A percentile compares a stretch with the other conserved stretches of the same genome.
phyloP scores from a whole-genome alignment of 2,797 vertebrate species.

The Amblyopsis hoosieri region DNA sequence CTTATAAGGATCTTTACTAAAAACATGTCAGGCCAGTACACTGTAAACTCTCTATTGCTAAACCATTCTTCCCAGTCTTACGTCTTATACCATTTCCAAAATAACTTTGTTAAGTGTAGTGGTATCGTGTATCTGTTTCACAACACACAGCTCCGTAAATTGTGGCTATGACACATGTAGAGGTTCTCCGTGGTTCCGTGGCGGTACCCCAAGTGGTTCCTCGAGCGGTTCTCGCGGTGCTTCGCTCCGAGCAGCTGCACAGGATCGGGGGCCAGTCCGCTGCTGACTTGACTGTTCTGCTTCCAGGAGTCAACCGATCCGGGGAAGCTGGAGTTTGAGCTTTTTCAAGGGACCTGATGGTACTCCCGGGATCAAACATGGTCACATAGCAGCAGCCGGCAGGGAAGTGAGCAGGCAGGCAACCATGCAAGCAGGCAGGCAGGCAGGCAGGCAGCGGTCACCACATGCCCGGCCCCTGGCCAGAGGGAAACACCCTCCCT shows the following conservation, averaged over 20 bases:
- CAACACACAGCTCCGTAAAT: constrained; percentile 80
- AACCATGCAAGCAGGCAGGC: constrained; percentile 33
- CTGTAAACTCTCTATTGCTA: constrained; percentile 52
- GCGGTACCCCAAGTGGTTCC: constrained; percentile 68
- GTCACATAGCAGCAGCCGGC: constrained; percentile 48
- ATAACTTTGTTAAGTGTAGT: constrained; percentile 76
- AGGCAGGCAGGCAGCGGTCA: constrained; percentile 65
- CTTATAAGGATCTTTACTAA: constrained; percentile 20
- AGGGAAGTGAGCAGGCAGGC: neutral
- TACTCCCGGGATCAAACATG: constrained; percentile 76
- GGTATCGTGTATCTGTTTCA: constrained; percentile 79
- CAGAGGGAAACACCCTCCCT: constrained; percentile 81
- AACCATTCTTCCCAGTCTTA: constrained; percentile 44
- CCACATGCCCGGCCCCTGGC: constrained; percentile 72
- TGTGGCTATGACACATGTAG: constrained; percentile 82
- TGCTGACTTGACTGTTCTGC: constrained; percentile 76
- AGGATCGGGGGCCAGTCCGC: constrained; percentile 58
- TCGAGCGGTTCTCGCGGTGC: constrained; percentile 70
- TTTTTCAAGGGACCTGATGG: constrained; percentile 70
- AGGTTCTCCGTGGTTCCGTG: constrained; percentile 72
- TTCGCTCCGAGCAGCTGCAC: constrained; percentile 71
- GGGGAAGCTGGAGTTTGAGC: constrained; percentile 69
- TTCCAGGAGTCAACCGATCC: constrained; percentile 77
- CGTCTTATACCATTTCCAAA: constrained; percentile 69
- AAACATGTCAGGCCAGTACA: constrained; percentile 2